These are phyloP conservation scores for Quadroppia sp. DNA, from an alignment of 2,888 invertebrate species.

Conservation along the genomic window DNA sequence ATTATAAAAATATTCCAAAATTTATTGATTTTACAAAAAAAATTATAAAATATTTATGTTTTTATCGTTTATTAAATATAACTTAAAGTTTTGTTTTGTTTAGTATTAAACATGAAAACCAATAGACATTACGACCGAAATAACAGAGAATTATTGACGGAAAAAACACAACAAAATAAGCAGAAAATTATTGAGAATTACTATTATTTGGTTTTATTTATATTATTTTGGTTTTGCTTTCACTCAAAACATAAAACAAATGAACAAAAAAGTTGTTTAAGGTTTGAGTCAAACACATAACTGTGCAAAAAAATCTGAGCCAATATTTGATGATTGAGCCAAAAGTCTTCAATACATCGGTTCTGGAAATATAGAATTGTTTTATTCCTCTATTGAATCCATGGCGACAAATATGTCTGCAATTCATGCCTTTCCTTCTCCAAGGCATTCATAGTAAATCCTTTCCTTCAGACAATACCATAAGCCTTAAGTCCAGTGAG, in stretches of 20 bases:
- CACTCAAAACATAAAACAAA: neutral
- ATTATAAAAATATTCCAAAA: too few relatives aligned
- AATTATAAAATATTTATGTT: too few relatives aligned
- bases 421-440: neutral
- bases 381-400: neutral
- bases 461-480: neutral
- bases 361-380: too few relatives aligned
- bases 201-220: conserved; percentile 3
- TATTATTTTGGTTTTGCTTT: neutral
- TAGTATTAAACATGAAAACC: neutral
- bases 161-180: neutral
- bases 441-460: neutral
- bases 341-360: neutral
- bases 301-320: neutral
- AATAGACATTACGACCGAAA: neutral
- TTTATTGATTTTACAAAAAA: too few relatives aligned
- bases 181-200: neutral
- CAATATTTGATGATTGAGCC: neutral
- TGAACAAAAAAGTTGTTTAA: neutral
- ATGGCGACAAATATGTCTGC: conserved; percentile 14
- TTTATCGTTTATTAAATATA: too few relatives aligned
- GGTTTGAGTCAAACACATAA: conserved; percentile 11
- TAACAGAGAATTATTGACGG: neutral
- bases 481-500: neutral
- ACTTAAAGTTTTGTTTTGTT: neutral